phyloP scores from a whole-genome alignment of 1,140 invertebrate species.

The Lordiphosa collinella region DNA sequence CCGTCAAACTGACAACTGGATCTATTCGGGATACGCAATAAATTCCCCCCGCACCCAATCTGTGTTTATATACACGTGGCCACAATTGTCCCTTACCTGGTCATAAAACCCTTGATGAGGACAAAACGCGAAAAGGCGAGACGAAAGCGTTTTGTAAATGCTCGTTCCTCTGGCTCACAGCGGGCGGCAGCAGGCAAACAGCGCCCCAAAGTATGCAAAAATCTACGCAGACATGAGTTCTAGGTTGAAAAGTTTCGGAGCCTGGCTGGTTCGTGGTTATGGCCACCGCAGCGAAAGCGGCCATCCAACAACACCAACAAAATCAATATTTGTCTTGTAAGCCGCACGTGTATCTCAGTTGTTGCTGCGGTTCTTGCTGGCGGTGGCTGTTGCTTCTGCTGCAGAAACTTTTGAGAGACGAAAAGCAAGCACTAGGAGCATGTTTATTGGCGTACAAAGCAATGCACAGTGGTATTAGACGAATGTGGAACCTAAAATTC shows the following conservation, averaged over 20 bases:
- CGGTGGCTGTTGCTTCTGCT: slow-evolving; percentile 14
- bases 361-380: neutral
- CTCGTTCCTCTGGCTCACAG: neutral
- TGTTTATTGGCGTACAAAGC: slow-evolving; percentile 1
- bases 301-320: slow-evolving; percentile 40
- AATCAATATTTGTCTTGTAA: slow-evolving; percentile 76
- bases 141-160: slow-evolving; percentile 27
- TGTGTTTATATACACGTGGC: slow-evolving; percentile 14
- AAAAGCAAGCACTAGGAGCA: slow-evolving; percentile 28
- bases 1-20: slow-evolving; percentile 33
- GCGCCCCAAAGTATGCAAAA: slow-evolving; percentile 52
- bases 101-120: slow-evolving; percentile 38
- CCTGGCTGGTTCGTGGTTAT: slow-evolving; percentile 38
- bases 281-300: slow-evolving; percentile 34
- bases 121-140: slow-evolving; percentile 1
- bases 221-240: slow-evolving; percentile 34
- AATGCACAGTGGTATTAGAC: no score
- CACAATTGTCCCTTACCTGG: slow-evolving; percentile 56
- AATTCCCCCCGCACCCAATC: slow-evolving; percentile 2
- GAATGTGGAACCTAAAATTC: no score
- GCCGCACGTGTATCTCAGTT: slow-evolving; percentile 57
- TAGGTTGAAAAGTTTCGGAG: slow-evolving; percentile 37
- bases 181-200: slow-evolving; percentile 1
- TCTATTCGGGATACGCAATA: slow-evolving; percentile 8
- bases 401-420: neutral